phyloP scores from a whole-genome alignment of 2,113 vertebrate species.

The Motacilla tschutschensis region DNA sequence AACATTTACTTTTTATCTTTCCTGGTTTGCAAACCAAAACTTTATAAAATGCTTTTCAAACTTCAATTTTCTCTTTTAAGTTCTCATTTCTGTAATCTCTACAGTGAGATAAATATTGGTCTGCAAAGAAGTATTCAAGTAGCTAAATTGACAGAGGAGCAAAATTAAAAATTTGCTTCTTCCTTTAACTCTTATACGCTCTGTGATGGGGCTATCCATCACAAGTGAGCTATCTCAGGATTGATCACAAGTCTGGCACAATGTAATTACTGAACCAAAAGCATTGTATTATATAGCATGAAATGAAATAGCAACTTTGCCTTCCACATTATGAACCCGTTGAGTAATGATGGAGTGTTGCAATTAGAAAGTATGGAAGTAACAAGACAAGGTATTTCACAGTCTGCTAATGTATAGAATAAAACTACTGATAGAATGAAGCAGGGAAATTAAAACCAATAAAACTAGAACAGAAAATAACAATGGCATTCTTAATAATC shows the following conservation, averaged over 20 bases:
- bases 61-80: conserved; percentile 1
- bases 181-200: conserved; percentile 9
- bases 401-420: conserved; percentile 31
- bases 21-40: conserved; percentile 22
- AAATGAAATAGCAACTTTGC: conserved; percentile 61
- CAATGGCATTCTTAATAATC: conserved; percentile 8
- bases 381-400: conserved; percentile 39
- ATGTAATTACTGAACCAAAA: conserved; percentile 66
- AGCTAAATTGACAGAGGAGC: conserved; percentile 25
- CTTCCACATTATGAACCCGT: conserved; percentile 41
- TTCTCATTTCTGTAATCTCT: conserved; percentile 49
- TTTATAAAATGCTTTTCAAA: conserved; percentile 17
- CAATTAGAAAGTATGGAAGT: conserved; percentile 62
- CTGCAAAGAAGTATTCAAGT: conserved; percentile 16
- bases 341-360: conserved; percentile 66
- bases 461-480: conserved; percentile 34
- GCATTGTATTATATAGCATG: conserved; percentile 55
- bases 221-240: conserved; percentile 59
- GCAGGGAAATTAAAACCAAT: conserved; percentile 49
- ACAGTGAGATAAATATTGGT: conserved; percentile 32
- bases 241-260: conserved; percentile 54
- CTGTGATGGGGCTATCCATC: conserved; percentile 55
- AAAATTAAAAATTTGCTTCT: conserved; percentile 59
- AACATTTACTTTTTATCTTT: not conserved
- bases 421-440: conserved; percentile 35